Base-by-base conservation (phyloP, 2,797 vertebrate genomes). In the Leptatherina wallacei region DNA sequence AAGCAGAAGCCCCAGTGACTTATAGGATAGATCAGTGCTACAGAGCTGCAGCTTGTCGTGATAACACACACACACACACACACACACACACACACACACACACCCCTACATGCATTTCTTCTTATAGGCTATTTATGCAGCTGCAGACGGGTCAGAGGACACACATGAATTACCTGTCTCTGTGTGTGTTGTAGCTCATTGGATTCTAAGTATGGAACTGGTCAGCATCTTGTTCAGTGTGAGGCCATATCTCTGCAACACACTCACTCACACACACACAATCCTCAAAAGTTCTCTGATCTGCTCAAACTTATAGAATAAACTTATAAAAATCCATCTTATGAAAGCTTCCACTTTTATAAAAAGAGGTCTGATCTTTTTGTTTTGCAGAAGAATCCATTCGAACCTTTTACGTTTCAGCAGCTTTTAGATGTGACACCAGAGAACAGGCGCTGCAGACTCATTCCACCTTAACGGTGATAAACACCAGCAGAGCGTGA, bases 1-100 rank as follows among this genome's bases (percentile, higher is more conserved):
- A 75, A 81, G 73, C 83, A 88, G 82, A 73, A 79, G 81, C 85
- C 66, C 62, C 18, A 38, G 61, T 81, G 88, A 90, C 82, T 89
- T 86, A 81, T 83, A 76, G 75, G 84, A 87, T 78, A 82, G 83
- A 87, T 86, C 74, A 83, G 75, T 22, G 40, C 78, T 61, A 63
- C 70, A 70, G 71, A 75, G 56, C 85, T 82, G 83, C 83, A 89
- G 88, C 35, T 70, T 0, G 24, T 63, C 47, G 75, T 65, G 77
- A 85, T 78, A 80, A 75, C 36, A 65, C 68, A 73, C 71, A 64
- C 59, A 66, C 65, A 36, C 57, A 49, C 42, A 52, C 58, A 51
- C 58, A 27, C 24, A 27, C 24, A 27, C 24, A 27, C 24, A 27
- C 42, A 52, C 58, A 51, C 58, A 27, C 24, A 27, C 24, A 27